Evolutionary conservation across 2,888 invertebrate species (phyloP).

Genomic region (Eupelmus urozonus): DNA sequence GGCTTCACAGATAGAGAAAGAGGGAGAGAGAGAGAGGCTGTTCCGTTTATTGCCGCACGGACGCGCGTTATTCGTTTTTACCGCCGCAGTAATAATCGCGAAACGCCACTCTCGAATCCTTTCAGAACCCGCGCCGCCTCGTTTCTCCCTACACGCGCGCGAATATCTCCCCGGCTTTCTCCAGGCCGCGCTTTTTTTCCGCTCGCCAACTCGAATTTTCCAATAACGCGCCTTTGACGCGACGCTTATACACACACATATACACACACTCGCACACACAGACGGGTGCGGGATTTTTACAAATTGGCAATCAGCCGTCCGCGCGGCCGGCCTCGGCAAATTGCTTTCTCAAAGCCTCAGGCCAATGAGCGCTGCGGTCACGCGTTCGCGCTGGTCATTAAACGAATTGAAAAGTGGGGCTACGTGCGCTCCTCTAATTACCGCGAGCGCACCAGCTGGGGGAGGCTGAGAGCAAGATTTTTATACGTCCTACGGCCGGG

Average conservation of each 20-base stretch:
- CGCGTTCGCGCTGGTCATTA: constrained; percentile 42
- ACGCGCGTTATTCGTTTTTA: constrained; percentile 36
- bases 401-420: constrained; percentile 55
- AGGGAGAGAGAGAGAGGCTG: not conserved
- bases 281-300: constrained; percentile 69
- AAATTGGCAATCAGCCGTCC: constrained; percentile 71
- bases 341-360: constrained; percentile 64
- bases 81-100: constrained; percentile 33
- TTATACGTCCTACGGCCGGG: not conserved
- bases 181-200: constrained; percentile 45
- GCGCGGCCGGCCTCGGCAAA: constrained; percentile 64
- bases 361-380: not conserved
- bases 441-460: too few species aligned
- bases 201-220: constrained; percentile 53
- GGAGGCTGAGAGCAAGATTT: too few species aligned
- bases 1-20: too few species aligned
- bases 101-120: not conserved
- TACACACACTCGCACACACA: constrained; percentile 59
- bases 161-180: not conserved
- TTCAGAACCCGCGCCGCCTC: constrained; percentile 6
- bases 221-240: constrained; percentile 57
- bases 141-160: not conserved
- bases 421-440: constrained; percentile 47
- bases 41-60: constrained; percentile 36
- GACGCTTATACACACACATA: constrained; percentile 46